phyloP scores from a whole-genome alignment of 2,888 invertebrate species.

The Agrotis segetum region DNA sequence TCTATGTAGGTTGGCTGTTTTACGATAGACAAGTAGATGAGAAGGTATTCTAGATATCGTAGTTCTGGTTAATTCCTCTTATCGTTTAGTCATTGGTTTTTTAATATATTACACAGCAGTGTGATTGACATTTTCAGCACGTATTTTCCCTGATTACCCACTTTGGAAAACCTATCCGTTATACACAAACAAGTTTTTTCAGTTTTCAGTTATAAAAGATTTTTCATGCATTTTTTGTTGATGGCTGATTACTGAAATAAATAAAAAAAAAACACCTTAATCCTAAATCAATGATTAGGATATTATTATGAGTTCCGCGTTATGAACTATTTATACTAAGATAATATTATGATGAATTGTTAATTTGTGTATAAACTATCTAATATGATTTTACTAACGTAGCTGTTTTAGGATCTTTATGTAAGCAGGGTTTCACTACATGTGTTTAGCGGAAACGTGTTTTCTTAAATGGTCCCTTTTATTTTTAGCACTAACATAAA shows the following conservation, averaged over 20 bases:
- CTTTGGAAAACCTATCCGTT: conserved; percentile 1
- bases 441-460: too few species aligned
- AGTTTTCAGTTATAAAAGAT: too few species aligned
- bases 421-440: too few species aligned
- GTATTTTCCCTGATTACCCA: conserved; percentile 38
- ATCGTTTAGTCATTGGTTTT: conserved; percentile 49
- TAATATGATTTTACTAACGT: too few species aligned
- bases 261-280: too few species aligned
- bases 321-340: too few species aligned
- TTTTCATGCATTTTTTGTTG: conserved; percentile 3
- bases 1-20: conserved; percentile 61
- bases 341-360: too few species aligned
- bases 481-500: background rate
- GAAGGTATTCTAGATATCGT: conserved; percentile 1
- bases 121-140: conserved; percentile 7
- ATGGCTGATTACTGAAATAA: background rate
- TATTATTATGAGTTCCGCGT: too few species aligned
- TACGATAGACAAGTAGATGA: conserved; percentile 15
- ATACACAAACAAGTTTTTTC: background rate
- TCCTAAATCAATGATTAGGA: too few species aligned
- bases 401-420: too few species aligned
- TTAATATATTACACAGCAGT: conserved; percentile 17
- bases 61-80: conserved; percentile 38
- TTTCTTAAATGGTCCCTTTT: too few species aligned
- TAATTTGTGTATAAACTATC: too few species aligned